phyloP scores from a whole-genome alignment of 1,140 invertebrate species.

The Rhagoletis pomonella region DNA sequence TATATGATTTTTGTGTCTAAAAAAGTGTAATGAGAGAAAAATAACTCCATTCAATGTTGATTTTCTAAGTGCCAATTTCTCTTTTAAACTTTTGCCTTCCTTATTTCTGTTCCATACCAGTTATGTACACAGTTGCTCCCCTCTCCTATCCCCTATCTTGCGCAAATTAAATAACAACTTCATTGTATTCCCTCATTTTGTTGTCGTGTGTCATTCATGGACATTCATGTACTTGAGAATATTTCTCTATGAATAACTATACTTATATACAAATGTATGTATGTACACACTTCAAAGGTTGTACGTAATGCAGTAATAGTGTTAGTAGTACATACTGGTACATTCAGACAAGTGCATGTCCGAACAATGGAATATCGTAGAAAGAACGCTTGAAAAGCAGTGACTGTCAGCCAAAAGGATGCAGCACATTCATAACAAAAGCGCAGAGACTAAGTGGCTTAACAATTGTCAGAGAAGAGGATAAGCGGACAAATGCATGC shows the following conservation, averaged over 20 bases:
- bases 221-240: not conserved
- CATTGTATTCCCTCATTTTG: not conserved
- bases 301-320: too few species aligned
- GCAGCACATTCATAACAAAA: conserved; percentile 46
- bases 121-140: too few species aligned
- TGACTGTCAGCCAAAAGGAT: conserved; percentile 34
- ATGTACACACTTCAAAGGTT: not conserved
- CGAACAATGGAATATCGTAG: too few species aligned
- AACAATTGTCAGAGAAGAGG: conserved; percentile 38
- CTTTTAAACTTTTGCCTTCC: too few species aligned
- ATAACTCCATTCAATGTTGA: too few species aligned
- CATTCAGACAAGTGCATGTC: not conserved
- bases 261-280: not conserved
- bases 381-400: not conserved
- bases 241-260: not conserved
- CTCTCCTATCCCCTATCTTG: too few species aligned
- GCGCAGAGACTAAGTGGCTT: conserved; percentile 42
- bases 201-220: not conserved
- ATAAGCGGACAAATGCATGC: conserved; percentile 30
- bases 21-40: too few species aligned
- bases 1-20: too few species aligned
- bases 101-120: too few species aligned
- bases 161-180: not conserved
- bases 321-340: too few species aligned
- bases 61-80: too few species aligned